Percentiles rank a stretch among this genome's conserved stretches.
Conservation (phyloP, 2,797 vertebrate species). For the Tapera naevia region DNA sequence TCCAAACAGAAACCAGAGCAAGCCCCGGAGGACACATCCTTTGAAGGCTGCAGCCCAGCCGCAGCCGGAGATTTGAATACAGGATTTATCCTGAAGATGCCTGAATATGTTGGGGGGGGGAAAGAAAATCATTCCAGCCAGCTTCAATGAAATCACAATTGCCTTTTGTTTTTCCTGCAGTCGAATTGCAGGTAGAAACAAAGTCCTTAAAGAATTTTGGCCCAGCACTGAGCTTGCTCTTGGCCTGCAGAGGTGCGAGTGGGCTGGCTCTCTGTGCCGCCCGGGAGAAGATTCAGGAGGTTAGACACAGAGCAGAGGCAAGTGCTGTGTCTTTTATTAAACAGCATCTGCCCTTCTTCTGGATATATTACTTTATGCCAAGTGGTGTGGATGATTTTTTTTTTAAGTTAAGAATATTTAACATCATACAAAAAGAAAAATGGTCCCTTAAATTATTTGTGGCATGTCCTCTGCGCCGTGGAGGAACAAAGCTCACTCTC, state of each 20-base stretch:
- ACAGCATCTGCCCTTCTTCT: constrained; percentile 56
- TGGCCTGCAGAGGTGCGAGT: background rate
- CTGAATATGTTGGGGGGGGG: fast-evolving
- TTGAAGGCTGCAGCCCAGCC: background rate
- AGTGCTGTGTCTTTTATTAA: constrained; percentile 48
- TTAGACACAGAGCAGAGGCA: constrained; percentile 21
- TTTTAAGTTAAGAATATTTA: constrained; percentile 66
- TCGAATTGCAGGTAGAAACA: background rate
- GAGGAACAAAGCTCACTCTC: constrained; percentile 56
- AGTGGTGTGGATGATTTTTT: constrained; percentile 12
- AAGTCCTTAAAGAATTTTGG: background rate
- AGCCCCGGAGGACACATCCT: background rate
- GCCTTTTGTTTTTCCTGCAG: background rate
- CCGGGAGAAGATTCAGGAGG: constrained; percentile 9
- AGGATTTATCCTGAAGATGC: fast-evolving
- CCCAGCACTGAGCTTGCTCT: background rate
- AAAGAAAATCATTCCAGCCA: background rate
- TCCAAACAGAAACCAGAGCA: background rate
- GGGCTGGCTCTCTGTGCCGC: background rate
- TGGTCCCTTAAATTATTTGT: constrained; percentile 58
- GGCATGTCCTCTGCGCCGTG: constrained; percentile 47
- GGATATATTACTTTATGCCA: constrained; percentile 50
- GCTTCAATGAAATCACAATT: background rate
- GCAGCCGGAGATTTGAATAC: background rate
- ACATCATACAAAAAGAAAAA: constrained; percentile 39